Evolutionary conservation across 2,113 vertebrate genomes (phyloP), one percentile per base, ranked within the genome.

Genomic region (Nibea albiflora): DNA sequence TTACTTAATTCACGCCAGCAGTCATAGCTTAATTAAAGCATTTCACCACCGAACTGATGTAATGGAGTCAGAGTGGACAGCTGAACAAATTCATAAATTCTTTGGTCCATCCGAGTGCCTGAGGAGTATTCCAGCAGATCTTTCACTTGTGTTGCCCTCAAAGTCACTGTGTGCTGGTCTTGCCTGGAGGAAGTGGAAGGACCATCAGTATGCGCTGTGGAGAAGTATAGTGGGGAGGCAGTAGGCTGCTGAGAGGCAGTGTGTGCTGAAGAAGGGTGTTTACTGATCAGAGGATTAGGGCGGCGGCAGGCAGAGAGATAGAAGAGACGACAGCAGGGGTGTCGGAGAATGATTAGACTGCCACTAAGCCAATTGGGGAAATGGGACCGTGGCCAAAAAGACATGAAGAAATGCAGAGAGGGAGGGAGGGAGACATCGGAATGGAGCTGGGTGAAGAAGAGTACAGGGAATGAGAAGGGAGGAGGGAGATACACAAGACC

Each of bases 211-310:
- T 81, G 79, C 73, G 26, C 57, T 73, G 31, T 68, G 58, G 68
- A 80, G 79, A 77, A 46, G 73, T 81, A 64, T 68, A 80, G 70
- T 46, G 31, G 82, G 76, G 63, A 75, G 26, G 78, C 64, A 74
- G 58, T 58, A 50, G 42, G 19, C 28, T 62, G 82, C 73, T 79
- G 84, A 81, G 75, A 78, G 35, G 76, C 75, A 62, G 70, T 80
- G 78, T 80, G 70, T 62, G 68, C 87, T 57, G 77, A 82, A 85
- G 78, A 83, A 54, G 81, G 81, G 88, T 92, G 92, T 94, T 95
- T 93, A 94, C 89, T 80, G 92, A 93, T 92, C 83, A 81, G 78
- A 89, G 92, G 93, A 95, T 94, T 94, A 94, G 79, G 56, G 76
- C 56, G 72, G 79, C 80, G 87, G 86, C 79, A 86, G 86, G 85